Conservation (phyloP, 1,140 invertebrate genomes). For the Psix sp. region DNA sequence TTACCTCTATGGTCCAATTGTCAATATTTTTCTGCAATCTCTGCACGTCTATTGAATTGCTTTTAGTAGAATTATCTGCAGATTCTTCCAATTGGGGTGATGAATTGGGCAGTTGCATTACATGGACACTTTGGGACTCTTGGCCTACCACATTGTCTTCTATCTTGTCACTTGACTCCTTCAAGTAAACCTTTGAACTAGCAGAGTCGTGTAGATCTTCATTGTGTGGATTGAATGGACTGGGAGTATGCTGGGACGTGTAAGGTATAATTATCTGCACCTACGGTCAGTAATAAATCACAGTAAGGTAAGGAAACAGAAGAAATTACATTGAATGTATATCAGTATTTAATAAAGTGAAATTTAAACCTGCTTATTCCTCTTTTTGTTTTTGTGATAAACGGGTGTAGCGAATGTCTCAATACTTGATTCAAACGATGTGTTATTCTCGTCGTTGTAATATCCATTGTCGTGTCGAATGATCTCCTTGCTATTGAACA, state of each 20-base stretch:
- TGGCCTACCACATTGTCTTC: constrained; percentile 67
- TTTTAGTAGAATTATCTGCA: constrained; percentile 39
- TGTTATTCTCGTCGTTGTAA: constrained; percentile 23
- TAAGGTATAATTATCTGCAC: constrained; percentile 88
- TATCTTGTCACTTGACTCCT: constrained; percentile 68
- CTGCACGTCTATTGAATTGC: constrained; percentile 82
- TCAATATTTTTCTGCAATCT: constrained; percentile 89
- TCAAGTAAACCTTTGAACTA: constrained; percentile 66
- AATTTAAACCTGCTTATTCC: constrained; percentile 40
- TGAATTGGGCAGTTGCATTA: constrained; percentile 62
- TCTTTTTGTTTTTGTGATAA: constrained; percentile 23
- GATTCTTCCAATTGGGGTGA: constrained; percentile 22
- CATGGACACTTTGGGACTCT: constrained; percentile 71
- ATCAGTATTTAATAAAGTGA: no score
- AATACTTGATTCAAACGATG: constrained; percentile 29
- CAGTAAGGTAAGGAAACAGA: no score
- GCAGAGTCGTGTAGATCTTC: constrained; percentile 59
- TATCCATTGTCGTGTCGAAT: constrained; percentile 36
- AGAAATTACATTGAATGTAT: no score
- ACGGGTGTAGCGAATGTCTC: constrained; percentile 30
- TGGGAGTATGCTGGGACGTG: constrained; percentile 80
- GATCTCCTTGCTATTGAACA: constrained; percentile 33
- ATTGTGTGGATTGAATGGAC: constrained; percentile 74
- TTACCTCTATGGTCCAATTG: constrained; percentile 88
- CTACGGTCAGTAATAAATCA: no score